Evolutionary conservation across 2,888 invertebrate species (phyloP), one percentile per base, ranked within the genome.

Genomic region (Autographa gamma): DNA sequence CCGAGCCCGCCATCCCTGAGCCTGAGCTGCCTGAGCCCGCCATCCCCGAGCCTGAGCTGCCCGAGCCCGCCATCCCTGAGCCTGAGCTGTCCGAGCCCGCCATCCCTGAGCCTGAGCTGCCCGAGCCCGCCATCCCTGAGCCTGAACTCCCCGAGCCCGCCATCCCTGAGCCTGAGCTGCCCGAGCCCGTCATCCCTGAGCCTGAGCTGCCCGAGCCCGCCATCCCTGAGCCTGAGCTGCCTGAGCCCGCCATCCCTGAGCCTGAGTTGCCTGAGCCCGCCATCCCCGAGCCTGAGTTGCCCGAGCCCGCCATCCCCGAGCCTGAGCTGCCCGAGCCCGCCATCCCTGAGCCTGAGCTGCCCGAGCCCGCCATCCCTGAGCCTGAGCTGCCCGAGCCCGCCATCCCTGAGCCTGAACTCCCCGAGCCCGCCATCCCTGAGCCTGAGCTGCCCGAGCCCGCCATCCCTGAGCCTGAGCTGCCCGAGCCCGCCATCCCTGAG

Each of bases 41-140:
- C 3, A 31, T 73, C 0, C 82, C 81, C n/a, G 82, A 82, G 56
- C 54, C 80, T 3, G 64, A 52, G 2, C 54, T 78, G 0, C 78
- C 82, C 9, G 76, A 34, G 0, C 74, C 79, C 7, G 71, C 77
- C 0, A 70, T 79, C 0, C 61, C 81, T 0, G n/a, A n/a, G 38
- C 81, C 81, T 9, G n/a, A 69, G 38, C 77, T 79, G 38, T 81
- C 81, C 9, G n/a, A 69, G 52, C 79, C 81, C 0, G 52, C 18
- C 0, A 52, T 73, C 0, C 81, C 81, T 11, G 81, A 79, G 31
- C 61, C 76, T 0, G 60, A 71, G 8, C 56, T 76, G 8, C 81
- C 81, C 2, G 72, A 34, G n/a, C 76, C 80, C 1, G 59, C 80
- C 1, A 62, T 77, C 2, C 81, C 81, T 19, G 6, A 41, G 32